phyloP scores from a whole-genome alignment of 1,140 invertebrate species.

The Euura lappo region DNA sequence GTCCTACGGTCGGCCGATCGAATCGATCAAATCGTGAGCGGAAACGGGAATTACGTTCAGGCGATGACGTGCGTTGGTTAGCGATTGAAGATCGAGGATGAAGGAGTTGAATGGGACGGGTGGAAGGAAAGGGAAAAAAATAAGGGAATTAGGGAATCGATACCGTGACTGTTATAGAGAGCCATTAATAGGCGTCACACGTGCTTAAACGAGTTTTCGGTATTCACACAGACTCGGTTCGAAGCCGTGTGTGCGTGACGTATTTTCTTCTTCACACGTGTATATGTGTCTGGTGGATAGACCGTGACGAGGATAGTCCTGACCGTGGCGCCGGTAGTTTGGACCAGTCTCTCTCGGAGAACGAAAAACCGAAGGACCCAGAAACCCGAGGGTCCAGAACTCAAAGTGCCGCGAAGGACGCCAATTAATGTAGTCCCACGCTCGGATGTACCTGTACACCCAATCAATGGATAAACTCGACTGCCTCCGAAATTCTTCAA shows the following conservation, averaged over 20 bases:
- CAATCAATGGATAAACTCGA: neutral
- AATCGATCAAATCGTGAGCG: neutral
- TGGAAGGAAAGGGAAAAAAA: neutral
- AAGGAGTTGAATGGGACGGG: neutral
- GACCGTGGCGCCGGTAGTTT: neutral
- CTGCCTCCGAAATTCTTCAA: neutral
- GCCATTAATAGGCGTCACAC: neutral
- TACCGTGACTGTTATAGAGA: neutral
- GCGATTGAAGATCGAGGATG: neutral
- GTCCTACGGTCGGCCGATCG: too few species aligned
- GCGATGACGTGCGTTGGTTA: neutral
- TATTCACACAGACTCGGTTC: neutral
- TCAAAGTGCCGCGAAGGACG: neutral
- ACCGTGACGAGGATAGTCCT: neutral
- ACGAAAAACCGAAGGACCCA: neutral
- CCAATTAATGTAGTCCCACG: constrained; percentile 3
- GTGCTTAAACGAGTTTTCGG: neutral
- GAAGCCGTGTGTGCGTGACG: neutral
- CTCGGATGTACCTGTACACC: neutral
- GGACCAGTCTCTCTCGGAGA: too few species aligned
- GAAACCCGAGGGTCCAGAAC: constrained; percentile 4
- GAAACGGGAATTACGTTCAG: neutral
- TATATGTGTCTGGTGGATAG: neutral
- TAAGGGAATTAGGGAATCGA: neutral
- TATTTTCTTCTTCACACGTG: neutral